phyloP scores from a whole-genome alignment of 2,888 invertebrate species.

The Artemia sp. region DNA sequence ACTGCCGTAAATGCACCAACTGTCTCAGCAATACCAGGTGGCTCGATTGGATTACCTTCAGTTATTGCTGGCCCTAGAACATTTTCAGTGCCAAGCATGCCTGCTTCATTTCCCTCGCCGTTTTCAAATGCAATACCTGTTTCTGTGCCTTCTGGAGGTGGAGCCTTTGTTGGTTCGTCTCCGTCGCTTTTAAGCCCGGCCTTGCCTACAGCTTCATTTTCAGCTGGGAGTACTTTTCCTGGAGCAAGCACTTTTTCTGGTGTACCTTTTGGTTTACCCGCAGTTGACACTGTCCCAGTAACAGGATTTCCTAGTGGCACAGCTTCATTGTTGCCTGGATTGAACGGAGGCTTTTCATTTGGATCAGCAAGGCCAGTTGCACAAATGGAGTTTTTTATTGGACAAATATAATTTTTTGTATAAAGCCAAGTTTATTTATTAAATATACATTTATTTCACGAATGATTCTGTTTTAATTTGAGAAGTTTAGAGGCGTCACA shows the following conservation, averaged over 20 bases:
- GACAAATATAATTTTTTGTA: neutral
- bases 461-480: constrained; percentile 36
- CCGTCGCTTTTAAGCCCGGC: neutral
- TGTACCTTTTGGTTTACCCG: neutral
- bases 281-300: neutral
- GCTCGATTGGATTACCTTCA: neutral
- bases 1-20: neutral
- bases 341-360: neutral
- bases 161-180: neutral
- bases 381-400: constrained; percentile 6
- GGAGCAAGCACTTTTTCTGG: neutral
- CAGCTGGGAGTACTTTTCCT: neutral
- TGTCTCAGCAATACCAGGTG: neutral
- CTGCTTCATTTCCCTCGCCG: neutral
- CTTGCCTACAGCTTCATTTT: neutral
- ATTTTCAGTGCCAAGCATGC: neutral
- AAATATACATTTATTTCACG: neutral
- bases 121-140: constrained; percentile 4
- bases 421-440: neutral
- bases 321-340: neutral
- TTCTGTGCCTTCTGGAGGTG: neutral
- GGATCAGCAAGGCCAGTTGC: constrained; percentile 1
- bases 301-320: neutral
- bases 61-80: neutral
- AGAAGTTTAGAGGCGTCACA: constrained; percentile 48